Evolutionary conservation across 2,797 vertebrate species (phyloP), one percentile per base, ranked within the genome.

Genomic region (Phataginus tetradactyla): DNA sequence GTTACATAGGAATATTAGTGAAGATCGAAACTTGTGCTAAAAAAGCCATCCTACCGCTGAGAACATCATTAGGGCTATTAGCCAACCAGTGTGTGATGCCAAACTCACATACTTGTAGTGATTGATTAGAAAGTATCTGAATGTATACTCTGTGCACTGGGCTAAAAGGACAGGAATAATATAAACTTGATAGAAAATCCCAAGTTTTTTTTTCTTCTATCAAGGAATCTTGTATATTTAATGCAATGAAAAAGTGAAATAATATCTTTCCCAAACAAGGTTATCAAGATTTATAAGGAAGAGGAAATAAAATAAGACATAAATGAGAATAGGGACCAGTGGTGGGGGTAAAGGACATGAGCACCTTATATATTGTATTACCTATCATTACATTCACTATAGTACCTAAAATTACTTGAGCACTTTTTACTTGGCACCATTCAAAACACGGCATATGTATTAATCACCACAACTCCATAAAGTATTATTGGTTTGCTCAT

Each of bases 61-160:
- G 96, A 97, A 97, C 95, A 96, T 96, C 87, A 93, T 97, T 96
- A 97, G 89, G 29, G 84, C 93, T 92, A 97, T 97, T 97, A 97
- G 96, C 96, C 78, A 97, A 96, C 86, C 95, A 94, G 77, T 79
- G 77, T 84, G 91, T 34, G 84, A 91, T 69, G 69, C 71, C 53
- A 94, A 69, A 72, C 88, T 42, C 4, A 59, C 11, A 61, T 53
- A 75, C 42, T 89, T 34, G n/a, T 39, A 94, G 45, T 93, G 97
- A 97, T 53, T 7, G 7, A 86, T 97, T 89, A 87, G 80, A 79
- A 95, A 92, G 86, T 57, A 95, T 84, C 68, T 63, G 15, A 92
- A 86, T 93, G 94, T 91, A 57, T 59, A 79, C 42, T 79, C 71
- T 79, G 61, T 55, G 77, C 12, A 90, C 39, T 92, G 49, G 23